phyloP scores from a whole-genome alignment of 2,113 vertebrate genomes.

The Atherinomorus stipes region DNA sequence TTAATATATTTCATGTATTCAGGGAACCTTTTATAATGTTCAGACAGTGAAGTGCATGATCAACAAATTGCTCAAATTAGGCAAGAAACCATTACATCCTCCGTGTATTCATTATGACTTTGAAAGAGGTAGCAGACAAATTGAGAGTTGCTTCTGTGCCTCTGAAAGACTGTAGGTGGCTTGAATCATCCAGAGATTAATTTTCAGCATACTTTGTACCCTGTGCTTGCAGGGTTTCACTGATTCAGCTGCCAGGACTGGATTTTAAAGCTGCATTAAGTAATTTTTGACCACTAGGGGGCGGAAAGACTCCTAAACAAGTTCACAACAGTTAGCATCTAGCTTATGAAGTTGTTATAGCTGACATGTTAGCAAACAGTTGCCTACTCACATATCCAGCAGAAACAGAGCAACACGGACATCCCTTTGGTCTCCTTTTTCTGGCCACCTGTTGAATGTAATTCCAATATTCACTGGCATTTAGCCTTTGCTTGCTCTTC shows the following conservation, averaged over 20 bases:
- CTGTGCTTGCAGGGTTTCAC: constrained; percentile 51
- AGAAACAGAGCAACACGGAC: constrained; percentile 82
- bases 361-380: constrained; percentile 80
- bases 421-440: constrained; percentile 81
- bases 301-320: constrained; percentile 78
- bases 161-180: constrained; percentile 72
- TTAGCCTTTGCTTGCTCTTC: constrained; percentile 59
- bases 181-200: constrained; percentile 60
- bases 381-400: constrained; percentile 82
- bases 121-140: constrained; percentile 77
- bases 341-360: constrained; percentile 75
- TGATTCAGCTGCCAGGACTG: constrained; percentile 64
- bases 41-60: constrained; percentile 72
- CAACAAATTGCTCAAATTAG: constrained; percentile 69
- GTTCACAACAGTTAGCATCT: constrained; percentile 74
- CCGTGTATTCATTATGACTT: constrained; percentile 57
- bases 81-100: constrained; percentile 56
- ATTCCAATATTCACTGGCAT: constrained; percentile 79
- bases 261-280: constrained; percentile 73
- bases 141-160: constrained; percentile 80
- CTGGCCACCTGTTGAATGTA: constrained; percentile 83
- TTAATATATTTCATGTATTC: constrained; percentile 33
- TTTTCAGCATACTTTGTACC: constrained; percentile 57
- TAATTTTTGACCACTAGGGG: constrained; percentile 78
- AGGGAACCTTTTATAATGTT: constrained; percentile 51